These are phyloP conservation scores for Myioborus miniatus DNA, from an alignment of 2,797 vertebrate genomes.

Conservation along the genomic window DNA sequence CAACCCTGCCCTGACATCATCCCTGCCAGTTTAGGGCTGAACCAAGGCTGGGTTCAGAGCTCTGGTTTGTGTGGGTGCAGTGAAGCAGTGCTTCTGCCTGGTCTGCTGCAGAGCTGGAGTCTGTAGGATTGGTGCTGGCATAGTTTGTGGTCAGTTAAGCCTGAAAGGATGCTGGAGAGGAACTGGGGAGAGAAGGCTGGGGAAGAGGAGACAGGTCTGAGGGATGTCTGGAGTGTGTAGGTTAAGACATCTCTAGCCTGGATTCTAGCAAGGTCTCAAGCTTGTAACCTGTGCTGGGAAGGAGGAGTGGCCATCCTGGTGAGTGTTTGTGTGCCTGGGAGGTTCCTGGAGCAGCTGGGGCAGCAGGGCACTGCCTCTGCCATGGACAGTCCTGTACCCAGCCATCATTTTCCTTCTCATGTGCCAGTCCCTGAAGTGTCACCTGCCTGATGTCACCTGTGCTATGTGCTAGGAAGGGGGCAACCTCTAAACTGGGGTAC, in stretches of 20 bases:
- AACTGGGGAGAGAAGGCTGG: background rate
- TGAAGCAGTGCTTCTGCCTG: background rate
- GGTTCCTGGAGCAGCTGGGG: background rate
- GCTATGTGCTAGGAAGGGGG: background rate
- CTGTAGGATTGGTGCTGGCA: background rate
- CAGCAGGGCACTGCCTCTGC: background rate
- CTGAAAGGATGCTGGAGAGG: background rate
- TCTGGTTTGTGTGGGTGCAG: background rate
- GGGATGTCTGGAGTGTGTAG: background rate
- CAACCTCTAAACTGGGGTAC: background rate
- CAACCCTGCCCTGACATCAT: background rate
- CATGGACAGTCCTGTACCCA: background rate
- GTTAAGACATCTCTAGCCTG: rapidly evolving
- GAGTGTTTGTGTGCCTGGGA: background rate
- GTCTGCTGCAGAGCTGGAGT: background rate
- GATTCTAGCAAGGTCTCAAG: background rate
- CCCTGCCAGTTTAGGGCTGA: background rate
- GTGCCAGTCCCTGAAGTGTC: background rate
- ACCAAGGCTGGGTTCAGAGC: background rate
- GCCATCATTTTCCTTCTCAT: rapidly evolving
- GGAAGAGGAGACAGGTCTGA: background rate
- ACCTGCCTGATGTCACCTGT: background rate
- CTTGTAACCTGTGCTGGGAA: background rate
- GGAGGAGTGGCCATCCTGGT: background rate
- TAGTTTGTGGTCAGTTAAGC: background rate